phyloP scores from a whole-genome alignment of 1,140 invertebrate genomes.

The Drosophila chauvacae region DNA sequence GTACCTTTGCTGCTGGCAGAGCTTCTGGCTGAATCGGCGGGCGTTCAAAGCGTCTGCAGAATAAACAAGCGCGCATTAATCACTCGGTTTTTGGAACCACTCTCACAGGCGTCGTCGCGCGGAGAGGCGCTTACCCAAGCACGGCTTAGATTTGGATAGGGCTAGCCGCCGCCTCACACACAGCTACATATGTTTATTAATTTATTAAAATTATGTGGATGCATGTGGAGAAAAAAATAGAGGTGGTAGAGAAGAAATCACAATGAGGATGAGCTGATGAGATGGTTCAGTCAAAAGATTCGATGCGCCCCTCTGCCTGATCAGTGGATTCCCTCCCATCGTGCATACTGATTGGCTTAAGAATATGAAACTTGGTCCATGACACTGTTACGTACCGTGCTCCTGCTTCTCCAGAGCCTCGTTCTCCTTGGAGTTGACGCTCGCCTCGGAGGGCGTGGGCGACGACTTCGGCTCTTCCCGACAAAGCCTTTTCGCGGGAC shows the following conservation, averaged over 20 bases:
- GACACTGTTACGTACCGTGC: constrained; percentile 50
- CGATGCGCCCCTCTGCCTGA: constrained; percentile 10
- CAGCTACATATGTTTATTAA: constrained; percentile 27
- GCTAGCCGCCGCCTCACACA: constrained; percentile 14
- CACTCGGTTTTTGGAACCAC: background rate
- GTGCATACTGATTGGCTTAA: background rate
- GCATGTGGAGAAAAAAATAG: constrained; percentile 68
- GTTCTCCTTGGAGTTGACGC: constrained; percentile 81
- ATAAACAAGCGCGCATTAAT: constrained; percentile 23
- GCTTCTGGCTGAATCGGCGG: constrained; percentile 61
- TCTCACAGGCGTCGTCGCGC: background rate
- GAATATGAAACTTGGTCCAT: background rate
- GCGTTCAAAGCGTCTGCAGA: constrained; percentile 48
- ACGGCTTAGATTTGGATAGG: constrained; percentile 12
- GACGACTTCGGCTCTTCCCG: constrained; percentile 55
- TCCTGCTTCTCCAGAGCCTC: constrained; percentile 71
- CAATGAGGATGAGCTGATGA: constrained; percentile 32
- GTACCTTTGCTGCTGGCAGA: constrained; percentile 86
- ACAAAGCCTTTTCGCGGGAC: constrained; percentile 51
- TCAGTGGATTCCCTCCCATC: background rate
- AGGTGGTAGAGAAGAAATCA: constrained; percentile 34
- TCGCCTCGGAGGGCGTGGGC: constrained; percentile 73
- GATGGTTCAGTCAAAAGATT: background rate
- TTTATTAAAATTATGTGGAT: constrained; percentile 35
- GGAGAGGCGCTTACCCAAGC: constrained; percentile 50